Conservation (phyloP, 2,888 invertebrate species). For the Ochropacha duplaris region DNA sequence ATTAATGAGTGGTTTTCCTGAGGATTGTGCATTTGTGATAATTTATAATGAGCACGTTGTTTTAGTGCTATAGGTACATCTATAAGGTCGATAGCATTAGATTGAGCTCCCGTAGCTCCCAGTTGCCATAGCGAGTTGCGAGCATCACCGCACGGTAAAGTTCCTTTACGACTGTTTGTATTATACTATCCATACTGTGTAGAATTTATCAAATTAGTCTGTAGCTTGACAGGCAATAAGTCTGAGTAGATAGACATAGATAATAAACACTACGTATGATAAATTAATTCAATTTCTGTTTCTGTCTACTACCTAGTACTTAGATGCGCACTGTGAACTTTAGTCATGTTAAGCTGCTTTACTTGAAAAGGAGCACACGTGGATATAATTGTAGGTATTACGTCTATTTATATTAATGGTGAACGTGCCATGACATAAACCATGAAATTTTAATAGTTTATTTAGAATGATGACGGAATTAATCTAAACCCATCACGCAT, state of each 20-base stretch:
- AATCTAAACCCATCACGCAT: not conserved
- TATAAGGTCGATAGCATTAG: constrained; percentile 64
- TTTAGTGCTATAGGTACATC: constrained; percentile 68
- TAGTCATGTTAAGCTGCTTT: constrained; percentile 11
- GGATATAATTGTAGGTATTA: not conserved
- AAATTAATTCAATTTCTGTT: constrained; percentile 20
- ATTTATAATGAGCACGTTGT: constrained; percentile 67
- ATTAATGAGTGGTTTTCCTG: constrained; percentile 27
- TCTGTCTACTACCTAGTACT: constrained; percentile 16
- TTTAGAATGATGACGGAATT: not conserved
- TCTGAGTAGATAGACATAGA: constrained; percentile 46
- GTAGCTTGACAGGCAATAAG: constrained; percentile 49
- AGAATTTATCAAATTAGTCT: constrained; percentile 45
- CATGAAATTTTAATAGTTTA: not conserved
- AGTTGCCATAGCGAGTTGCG: constrained; percentile 66
- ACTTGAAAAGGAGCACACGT: constrained; percentile 14
- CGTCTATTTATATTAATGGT: not conserved
- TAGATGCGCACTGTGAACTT: not conserved
- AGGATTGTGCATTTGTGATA: constrained; percentile 53
- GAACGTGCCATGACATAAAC: not conserved
- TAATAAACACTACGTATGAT: constrained; percentile 22
- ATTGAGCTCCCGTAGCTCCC: constrained; percentile 71
- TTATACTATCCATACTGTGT: constrained; percentile 38
- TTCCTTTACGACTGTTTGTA: constrained; percentile 57
- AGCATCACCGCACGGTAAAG: constrained; percentile 78